A percentile compares a stretch with the other conserved stretches of the same genome.
These are phyloP conservation scores for Eumeta japonica DNA, from an alignment of 1,140 invertebrate genomes.

Conservation along the genomic window DNA sequence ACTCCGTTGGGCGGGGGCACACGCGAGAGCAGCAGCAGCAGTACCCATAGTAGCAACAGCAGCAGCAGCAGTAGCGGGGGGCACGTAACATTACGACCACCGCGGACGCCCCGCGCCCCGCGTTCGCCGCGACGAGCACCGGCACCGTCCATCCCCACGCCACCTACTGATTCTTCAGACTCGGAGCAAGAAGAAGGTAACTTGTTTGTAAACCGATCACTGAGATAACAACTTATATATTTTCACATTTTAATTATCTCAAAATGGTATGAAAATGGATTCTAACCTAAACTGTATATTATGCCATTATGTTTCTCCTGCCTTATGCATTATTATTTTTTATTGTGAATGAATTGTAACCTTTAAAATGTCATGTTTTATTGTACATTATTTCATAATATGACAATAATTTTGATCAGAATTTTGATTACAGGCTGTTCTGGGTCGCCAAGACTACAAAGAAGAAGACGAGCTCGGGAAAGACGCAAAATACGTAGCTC, in stretches of 20 bases:
- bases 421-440: slow-evolving; percentile 49
- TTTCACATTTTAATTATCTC: background rate
- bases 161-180: slow-evolving; percentile 71
- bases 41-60: slow-evolving; percentile 26
- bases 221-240: background rate
- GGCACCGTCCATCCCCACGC: slow-evolving; percentile 9
- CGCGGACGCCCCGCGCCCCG: slow-evolving; percentile 15
- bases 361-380: background rate
- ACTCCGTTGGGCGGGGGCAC: no score
- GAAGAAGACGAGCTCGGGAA: slow-evolving; percentile 61
- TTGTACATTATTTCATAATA: slow-evolving; percentile 6
- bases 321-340: background rate
- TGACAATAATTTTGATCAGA: slow-evolving; percentile 5
- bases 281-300: no score
- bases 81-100: background rate
- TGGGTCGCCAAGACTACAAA: slow-evolving; percentile 67
- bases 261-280: no score
- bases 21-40: slow-evolving; percentile 37
- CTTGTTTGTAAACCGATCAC: background rate
- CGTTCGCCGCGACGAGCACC: slow-evolving; percentile 9
- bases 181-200: slow-evolving; percentile 73
- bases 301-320: no score
- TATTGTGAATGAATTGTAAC: background rate
- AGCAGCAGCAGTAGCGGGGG: slow-evolving; percentile 26
- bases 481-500: slow-evolving; percentile 36